These are phyloP conservation scores for Gonocerus acuteangulatus DNA, from an alignment of 2,888 invertebrate genomes.

Conservation along the genomic window DNA sequence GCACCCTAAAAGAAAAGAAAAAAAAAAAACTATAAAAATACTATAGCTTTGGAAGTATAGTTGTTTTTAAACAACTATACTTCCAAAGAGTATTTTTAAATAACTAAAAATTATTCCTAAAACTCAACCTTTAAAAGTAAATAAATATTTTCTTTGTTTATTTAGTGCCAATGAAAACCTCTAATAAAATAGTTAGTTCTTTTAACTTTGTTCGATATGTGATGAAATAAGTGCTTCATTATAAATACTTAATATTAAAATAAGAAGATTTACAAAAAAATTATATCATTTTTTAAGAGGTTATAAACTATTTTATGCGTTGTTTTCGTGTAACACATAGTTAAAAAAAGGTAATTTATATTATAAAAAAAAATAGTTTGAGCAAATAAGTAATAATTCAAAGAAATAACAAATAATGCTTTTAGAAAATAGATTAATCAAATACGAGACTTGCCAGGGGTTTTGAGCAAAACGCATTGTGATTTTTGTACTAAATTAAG, in stretches of 20 bases:
- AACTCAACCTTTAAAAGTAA: background rate
- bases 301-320: slow-evolving; percentile 9
- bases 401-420: too few species aligned
- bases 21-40: too few species aligned
- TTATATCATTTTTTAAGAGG: background rate
- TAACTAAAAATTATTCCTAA: background rate
- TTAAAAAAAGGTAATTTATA: too few species aligned
- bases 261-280: background rate
- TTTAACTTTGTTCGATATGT: slow-evolving; percentile 17
- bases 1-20: too few species aligned
- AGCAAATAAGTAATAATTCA: background rate
- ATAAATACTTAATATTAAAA: slow-evolving; percentile 3
- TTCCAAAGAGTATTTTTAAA: too few species aligned
- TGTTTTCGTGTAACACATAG: slow-evolving; percentile 7
- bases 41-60: too few species aligned
- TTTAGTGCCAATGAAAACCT: background rate
- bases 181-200: slow-evolving; percentile 15
- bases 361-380: background rate
- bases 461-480: too few species aligned
- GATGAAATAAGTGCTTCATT: slow-evolving; percentile 15
- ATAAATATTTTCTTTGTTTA: background rate
- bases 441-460: too few species aligned
- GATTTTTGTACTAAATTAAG: too few species aligned
- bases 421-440: too few species aligned
- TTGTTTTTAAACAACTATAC: too few species aligned